Conservation (phyloP, 2,888 invertebrate genomes). For the Strigamia crassipes region DNA sequence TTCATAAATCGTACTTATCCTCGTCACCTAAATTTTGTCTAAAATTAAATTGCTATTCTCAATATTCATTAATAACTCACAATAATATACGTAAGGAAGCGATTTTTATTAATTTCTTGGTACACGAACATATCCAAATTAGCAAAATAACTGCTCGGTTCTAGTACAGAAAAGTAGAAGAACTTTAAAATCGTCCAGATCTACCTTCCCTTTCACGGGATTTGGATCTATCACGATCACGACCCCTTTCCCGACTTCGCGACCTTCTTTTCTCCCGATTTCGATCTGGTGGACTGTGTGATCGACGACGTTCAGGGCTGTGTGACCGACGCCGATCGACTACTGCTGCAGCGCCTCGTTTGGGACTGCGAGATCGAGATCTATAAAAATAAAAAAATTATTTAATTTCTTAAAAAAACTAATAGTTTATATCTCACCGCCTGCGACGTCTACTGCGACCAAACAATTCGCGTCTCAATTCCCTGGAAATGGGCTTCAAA, state of each 20-base stretch:
- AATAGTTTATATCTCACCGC: no score
- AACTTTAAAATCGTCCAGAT: conserved; percentile 64
- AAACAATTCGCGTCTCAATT: conserved; percentile 77
- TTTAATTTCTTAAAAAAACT: neutral
- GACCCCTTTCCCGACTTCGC: conserved; percentile 51
- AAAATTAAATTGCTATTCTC: no score
- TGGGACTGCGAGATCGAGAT: conserved; percentile 50
- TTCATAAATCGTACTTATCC: no score
- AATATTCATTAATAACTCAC: no score
- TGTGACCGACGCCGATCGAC: conserved; percentile 47
- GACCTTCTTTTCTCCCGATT: conserved; percentile 48
- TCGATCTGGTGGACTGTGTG: neutral
- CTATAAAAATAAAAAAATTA: conserved; percentile 17
- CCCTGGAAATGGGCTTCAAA: conserved; percentile 95
- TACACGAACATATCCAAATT: no score
- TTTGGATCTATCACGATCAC: conserved; percentile 49
- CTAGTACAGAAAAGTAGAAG: neutral
- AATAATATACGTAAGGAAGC: no score
- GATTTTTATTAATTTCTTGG: no score
- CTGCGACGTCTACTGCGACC: conserved; percentile 56
- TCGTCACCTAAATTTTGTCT: no score
- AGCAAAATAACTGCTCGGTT: no score
- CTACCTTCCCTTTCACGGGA: conserved; percentile 62
- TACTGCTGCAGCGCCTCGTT: conserved; percentile 44
- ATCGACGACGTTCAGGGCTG: conserved; percentile 2